Conservation (phyloP, 2,113 vertebrate genomes). For the Copsychus sechellarum region DNA sequence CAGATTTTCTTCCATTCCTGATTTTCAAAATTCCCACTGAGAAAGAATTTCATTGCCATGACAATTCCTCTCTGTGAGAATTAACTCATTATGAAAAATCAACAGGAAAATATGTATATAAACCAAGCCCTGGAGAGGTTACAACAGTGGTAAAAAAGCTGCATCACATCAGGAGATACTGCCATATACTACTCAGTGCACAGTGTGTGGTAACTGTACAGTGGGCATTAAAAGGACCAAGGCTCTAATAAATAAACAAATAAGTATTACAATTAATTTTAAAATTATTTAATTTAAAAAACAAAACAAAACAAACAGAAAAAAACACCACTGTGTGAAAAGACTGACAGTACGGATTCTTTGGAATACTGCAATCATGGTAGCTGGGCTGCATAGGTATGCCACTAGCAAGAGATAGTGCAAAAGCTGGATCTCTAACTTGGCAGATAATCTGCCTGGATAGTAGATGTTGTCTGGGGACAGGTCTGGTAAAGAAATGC, state of each 20-base stretch:
- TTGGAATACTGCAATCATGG: fast-evolving
- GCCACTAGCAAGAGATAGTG: background rate
- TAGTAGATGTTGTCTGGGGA: background rate
- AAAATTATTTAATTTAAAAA: background rate
- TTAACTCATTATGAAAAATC: background rate
- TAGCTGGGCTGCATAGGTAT: background rate
- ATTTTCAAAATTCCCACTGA: background rate
- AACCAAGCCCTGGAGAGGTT: background rate
- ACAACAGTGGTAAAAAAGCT: background rate
- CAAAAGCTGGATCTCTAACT: background rate
- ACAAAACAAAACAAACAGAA: background rate
- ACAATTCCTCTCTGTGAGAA: background rate
- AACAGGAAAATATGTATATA: background rate
- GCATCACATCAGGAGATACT: background rate
- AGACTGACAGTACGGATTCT: background rate
- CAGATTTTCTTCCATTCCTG: background rate
- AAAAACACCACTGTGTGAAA: background rate
- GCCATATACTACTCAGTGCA: background rate
- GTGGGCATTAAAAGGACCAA: background rate
- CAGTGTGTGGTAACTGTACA: background rate
- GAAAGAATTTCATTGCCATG: background rate
- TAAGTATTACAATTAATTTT: background rate
- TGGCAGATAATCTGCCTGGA: background rate
- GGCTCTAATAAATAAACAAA: background rate
- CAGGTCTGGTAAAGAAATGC: background rate